Conservation (phyloP, 2,113 vertebrate species). For the Arothron firmamentum region DNA sequence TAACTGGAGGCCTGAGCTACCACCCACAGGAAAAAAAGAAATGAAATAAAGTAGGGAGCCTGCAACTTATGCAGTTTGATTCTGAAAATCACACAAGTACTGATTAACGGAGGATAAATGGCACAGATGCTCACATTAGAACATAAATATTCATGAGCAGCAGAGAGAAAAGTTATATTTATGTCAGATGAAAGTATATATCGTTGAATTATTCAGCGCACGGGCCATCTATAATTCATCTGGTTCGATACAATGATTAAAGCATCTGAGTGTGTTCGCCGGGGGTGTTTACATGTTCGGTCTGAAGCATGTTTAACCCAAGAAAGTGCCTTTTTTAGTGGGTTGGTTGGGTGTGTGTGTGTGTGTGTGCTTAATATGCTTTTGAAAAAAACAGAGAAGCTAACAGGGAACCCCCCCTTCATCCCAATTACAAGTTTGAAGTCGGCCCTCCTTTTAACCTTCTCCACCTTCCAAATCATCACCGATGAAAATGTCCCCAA, state of each 20-base stretch:
- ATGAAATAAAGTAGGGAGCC: conserved; percentile 33
- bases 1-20: conserved; percentile 56
- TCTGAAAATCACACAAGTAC: conserved; percentile 74
- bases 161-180: conserved; percentile 69
- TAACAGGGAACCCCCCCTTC: conserved; percentile 55
- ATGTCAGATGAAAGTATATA: conserved; percentile 78
- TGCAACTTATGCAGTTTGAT: conserved; percentile 69
- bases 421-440: conserved; percentile 37
- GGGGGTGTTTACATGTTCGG: conserved; percentile 69
- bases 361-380: conserved; percentile 25
- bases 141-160: conserved; percentile 74
- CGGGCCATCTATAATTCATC: conserved; percentile 73
- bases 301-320: conserved; percentile 70
- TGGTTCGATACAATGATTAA: conserved; percentile 76
- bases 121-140: conserved; percentile 72
- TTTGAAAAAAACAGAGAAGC: conserved; percentile 64
- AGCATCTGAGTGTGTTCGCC: conserved; percentile 69
- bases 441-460: background rate
- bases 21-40: conserved; percentile 49
- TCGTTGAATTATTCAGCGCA: conserved; percentile 72
- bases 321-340: conserved; percentile 58
- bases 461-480: conserved; percentile 47
- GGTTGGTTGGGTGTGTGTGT: too few relatives aligned
- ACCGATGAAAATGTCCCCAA: conserved; percentile 52
- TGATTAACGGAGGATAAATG: conserved; percentile 75